These are phyloP conservation scores for Helicoverpa assulta DNA, from an alignment of 2,888 invertebrate species.

Conservation along the genomic window DNA sequence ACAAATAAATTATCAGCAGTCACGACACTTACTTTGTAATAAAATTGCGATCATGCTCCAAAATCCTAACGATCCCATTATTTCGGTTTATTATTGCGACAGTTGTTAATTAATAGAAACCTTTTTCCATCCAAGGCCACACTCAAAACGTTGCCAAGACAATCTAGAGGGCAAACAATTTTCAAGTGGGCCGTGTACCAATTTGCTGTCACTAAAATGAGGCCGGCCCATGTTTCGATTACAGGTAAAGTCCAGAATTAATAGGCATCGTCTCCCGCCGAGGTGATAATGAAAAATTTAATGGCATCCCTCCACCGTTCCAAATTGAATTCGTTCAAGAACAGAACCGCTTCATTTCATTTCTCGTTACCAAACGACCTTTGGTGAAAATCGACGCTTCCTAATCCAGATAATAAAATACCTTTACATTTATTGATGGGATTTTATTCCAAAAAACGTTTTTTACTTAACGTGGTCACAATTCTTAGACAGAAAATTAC, in stretches of 20 bases:
- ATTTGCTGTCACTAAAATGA: slow-evolving; percentile 73
- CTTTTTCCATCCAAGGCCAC: slow-evolving; percentile 39
- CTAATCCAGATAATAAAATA: slow-evolving; percentile 36
- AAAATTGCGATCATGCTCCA: slow-evolving; percentile 78
- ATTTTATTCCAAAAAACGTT: slow-evolving; percentile 1
- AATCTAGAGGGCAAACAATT: slow-evolving; percentile 71
- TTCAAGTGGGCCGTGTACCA: slow-evolving; percentile 79
- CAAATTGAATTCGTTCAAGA: slow-evolving; percentile 80
- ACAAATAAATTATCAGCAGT: slow-evolving; percentile 9
- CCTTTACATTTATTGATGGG: slow-evolving; percentile 12
- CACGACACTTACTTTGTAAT: slow-evolving; percentile 79
- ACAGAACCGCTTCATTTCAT: slow-evolving; percentile 69
- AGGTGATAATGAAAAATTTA: slow-evolving; percentile 84
- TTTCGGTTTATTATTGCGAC: slow-evolving; percentile 54
- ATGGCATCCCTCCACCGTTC: slow-evolving; percentile 69
- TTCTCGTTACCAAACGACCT: slow-evolving; percentile 57
- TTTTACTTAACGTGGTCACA: background rate
- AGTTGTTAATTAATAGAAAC: slow-evolving; percentile 47
- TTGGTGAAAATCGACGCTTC: slow-evolving; percentile 54
- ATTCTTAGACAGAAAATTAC: background rate
- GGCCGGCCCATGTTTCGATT: slow-evolving; percentile 75
- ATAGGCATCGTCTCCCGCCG: slow-evolving; percentile 69
- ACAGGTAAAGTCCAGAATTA: slow-evolving; percentile 80
- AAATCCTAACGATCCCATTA: slow-evolving; percentile 76
- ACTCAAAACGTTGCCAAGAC: slow-evolving; percentile 58